Evolutionary conservation across 1,140 invertebrate genomes (phyloP), one percentile per base, ranked within the genome.

Genomic region (Conus betulinus): DNA sequence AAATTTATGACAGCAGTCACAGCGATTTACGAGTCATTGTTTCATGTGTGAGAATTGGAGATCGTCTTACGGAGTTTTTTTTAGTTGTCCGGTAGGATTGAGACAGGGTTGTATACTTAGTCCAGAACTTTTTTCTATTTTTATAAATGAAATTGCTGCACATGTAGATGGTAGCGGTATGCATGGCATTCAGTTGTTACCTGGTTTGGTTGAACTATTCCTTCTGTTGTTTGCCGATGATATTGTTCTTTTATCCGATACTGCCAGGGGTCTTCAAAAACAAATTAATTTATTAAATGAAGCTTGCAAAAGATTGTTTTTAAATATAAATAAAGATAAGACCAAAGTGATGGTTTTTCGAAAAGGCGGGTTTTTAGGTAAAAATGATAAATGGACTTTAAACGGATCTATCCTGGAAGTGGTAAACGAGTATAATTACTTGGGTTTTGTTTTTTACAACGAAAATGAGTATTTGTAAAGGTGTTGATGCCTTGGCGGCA

Each of bases 221-320:
- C 39, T 74, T 53, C 52, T 86, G 11, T 27, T 89, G 25, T 89
- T 89, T 88, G 82, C 60, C 23, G 86, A 89, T 60, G 88, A 89
- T 74, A 89, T 89, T 71, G 84, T 67, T 82, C 27, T 81, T 6
- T 60, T 89, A n/a, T 67, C 85, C 4, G 67, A 76, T 76, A 74
- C 85, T n/a, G n/a, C 51, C 7, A 1, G 4, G 4, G 39, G 71
- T 86, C 85, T 86, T 2, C 85, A 86, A 52, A 86, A 86, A 11
- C 85, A 74, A 51, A 20, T 85, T 20, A 63, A 85, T 63, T 13
- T 82, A 8, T 52, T 23, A 8, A 52, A 23, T 15, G 8, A 25
- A 20, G 39, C 15, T 52, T 82, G 27, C 6, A 74, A 63, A 63
- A 11, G 17, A 11, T 63, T 63, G 4, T 63, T 11, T 63, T 63